Percentiles rank a stretch among this genome's conserved stretches.
Evolutionary conservation across 1,140 invertebrate genomes (phyloP).

Genomic region (Eriosoma lanigerum): DNA sequence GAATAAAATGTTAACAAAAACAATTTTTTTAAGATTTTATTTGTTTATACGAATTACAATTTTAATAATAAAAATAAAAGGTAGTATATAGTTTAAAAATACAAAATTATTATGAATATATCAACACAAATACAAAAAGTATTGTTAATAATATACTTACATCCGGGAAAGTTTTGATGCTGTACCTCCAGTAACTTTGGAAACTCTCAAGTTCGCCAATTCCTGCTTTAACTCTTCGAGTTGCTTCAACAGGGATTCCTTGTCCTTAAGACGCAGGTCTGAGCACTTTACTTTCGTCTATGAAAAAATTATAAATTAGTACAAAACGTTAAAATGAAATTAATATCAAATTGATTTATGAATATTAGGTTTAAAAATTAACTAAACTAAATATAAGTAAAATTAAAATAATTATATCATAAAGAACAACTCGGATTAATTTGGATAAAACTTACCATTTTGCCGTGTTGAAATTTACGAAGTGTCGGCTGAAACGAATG

Average conservation of each 20-base stretch:
- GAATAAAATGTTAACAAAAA: too few relatives aligned
- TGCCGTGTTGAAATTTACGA: background rate
- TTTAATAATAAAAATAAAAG: too few relatives aligned
- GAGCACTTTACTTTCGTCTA: conserved; percentile 50
- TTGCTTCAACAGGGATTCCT: conserved; percentile 38
- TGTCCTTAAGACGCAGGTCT: conserved; percentile 40
- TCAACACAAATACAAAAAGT: conserved; percentile 39
- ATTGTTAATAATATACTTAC: conserved; percentile 18
- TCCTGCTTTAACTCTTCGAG: conserved; percentile 48
- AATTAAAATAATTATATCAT: background rate
- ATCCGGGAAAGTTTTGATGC: conserved; percentile 45
- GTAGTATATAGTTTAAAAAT: too few relatives aligned
- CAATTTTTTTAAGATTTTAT: too few relatives aligned
- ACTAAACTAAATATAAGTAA: background rate
- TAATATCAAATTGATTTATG: background rate
- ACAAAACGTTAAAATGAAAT: background rate
- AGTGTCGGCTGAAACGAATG: background rate
- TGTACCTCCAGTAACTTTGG: conserved; percentile 42
- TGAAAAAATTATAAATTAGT: background rate
- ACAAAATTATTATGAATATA: too few relatives aligned
- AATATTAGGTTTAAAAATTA: background rate
- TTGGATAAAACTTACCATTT: conserved; percentile 48
- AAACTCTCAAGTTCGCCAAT: conserved; percentile 41
- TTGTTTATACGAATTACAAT: too few relatives aligned
- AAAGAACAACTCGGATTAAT: background rate